Conservation (phyloP, 2,113 vertebrate genomes). For the Heteronetta atricapilla region DNA sequence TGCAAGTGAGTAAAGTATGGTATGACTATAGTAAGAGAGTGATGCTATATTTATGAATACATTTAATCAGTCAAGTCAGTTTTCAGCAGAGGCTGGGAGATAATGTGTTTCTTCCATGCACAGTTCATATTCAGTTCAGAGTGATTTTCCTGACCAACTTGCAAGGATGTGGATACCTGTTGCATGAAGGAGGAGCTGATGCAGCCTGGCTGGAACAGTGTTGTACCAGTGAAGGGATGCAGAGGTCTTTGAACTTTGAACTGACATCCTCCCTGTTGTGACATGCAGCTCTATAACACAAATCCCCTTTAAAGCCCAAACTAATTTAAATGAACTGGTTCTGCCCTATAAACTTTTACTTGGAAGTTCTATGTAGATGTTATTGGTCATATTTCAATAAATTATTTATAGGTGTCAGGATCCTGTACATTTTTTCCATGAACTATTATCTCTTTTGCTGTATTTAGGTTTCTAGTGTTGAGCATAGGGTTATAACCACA, state of each 20-base stretch:
- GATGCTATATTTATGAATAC: background rate
- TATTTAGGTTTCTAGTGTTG: background rate
- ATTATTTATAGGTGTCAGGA: background rate
- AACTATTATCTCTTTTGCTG: background rate
- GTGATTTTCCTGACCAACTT: background rate
- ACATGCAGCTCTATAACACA: background rate
- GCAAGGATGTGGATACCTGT: background rate
- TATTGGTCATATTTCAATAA: background rate
- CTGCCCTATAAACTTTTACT: background rate
- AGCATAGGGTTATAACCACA: background rate
- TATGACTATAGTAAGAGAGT: background rate
- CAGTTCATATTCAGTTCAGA: background rate
- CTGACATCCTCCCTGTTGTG: background rate
- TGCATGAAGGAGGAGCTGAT: background rate
- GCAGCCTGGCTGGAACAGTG: background rate
- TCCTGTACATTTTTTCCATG: background rate
- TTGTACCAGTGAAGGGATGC: background rate
- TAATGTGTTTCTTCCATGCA: background rate
- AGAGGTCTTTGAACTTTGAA: background rate
- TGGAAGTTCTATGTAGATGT: background rate
- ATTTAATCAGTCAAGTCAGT: background rate
- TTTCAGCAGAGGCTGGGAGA: background rate
- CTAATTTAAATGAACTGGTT: background rate
- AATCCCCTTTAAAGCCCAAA: background rate
- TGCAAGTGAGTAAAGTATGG: background rate